phyloP scores from a whole-genome alignment of 1,140 invertebrate species.

The Drosophila littoralis region DNA sequence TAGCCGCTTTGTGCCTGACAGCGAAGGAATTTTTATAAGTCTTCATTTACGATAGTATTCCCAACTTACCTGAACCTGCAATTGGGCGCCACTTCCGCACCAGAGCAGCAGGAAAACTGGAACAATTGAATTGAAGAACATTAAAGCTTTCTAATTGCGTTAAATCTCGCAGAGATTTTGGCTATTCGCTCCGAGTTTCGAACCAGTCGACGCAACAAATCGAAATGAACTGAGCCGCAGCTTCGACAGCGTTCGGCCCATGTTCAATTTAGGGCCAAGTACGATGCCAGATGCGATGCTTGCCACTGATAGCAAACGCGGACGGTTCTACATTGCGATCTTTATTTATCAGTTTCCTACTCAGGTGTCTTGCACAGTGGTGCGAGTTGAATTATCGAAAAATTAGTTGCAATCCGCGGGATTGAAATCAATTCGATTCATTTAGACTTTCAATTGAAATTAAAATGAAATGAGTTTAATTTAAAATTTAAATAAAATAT shows the following conservation, averaged over 20 bases:
- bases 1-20: constrained; percentile 85
- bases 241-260: constrained; percentile 44
- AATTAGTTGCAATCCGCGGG: no score
- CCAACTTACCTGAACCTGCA: constrained; percentile 60
- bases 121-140: constrained; percentile 54
- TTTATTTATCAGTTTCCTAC: constrained; percentile 82
- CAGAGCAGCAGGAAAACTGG: constrained; percentile 65
- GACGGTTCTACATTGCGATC: constrained; percentile 66
- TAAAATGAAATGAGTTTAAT: no score
- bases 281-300: constrained; percentile 63
- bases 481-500: no score
- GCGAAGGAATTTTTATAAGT: not conserved
- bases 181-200: constrained; percentile 43
- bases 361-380: constrained; percentile 57
- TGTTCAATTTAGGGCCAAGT: constrained; percentile 76
- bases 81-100: constrained; percentile 52
- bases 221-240: constrained; percentile 66
- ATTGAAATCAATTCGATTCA: no score
- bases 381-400: not conserved
- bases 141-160: constrained; percentile 47
- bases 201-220: constrained; percentile 61
- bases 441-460: no score
- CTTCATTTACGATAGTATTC: fast-evolving
- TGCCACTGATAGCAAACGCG: constrained; percentile 64
- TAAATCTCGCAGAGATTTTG: constrained; percentile 36